Conservation (phyloP, 2,888 invertebrate species). For the Blastobasis adustella region DNA sequence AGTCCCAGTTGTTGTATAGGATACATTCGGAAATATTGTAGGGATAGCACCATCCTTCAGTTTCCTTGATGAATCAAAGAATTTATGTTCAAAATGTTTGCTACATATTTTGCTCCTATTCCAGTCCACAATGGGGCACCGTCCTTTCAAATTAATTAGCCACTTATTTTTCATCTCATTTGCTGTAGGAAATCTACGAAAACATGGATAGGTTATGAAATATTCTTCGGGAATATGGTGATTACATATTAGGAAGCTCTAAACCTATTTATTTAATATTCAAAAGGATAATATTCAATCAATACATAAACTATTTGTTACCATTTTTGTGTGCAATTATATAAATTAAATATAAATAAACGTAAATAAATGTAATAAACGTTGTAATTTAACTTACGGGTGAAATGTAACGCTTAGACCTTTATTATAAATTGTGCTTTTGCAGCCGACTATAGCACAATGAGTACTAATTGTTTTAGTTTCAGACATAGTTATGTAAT, state of each 20-base stretch:
- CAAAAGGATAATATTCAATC: no score
- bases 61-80: slow-evolving; percentile 45
- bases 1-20: no score
- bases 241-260: no score
- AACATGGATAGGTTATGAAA: slow-evolving; percentile 3
- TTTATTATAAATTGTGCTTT: slow-evolving; percentile 46
- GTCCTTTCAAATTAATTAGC: slow-evolving; percentile 46
- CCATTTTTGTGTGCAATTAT: background rate
- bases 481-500: background rate
- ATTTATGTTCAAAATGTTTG: slow-evolving; percentile 54
- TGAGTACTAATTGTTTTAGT: slow-evolving; percentile 26
- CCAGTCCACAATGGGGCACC: slow-evolving; percentile 51
- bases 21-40: slow-evolving; percentile 34
- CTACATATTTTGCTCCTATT: slow-evolving; percentile 54
- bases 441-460: slow-evolving; percentile 51
- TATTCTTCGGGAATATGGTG: background rate
- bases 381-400: slow-evolving; percentile 33
- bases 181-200: slow-evolving; percentile 44
- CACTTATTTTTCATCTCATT: slow-evolving; percentile 52
- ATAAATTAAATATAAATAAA: background rate
- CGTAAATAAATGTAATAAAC: no score
- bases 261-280: no score
- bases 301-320: background rate
- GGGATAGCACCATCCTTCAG: slow-evolving; percentile 51
- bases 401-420: slow-evolving; percentile 42